These are phyloP conservation scores for Mechanitis messenoides DNA, from an alignment of 2,888 invertebrate species.

Conservation along the genomic window DNA sequence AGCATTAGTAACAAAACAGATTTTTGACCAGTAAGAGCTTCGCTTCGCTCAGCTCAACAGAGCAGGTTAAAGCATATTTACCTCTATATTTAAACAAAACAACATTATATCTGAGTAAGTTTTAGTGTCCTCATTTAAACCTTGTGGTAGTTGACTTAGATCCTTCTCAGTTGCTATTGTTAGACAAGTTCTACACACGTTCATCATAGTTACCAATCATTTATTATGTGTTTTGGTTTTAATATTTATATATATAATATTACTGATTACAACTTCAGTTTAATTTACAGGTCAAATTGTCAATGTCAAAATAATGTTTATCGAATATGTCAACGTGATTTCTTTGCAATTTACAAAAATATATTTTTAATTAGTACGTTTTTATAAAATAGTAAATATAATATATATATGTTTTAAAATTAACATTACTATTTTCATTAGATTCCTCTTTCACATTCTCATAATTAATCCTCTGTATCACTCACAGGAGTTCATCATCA, in stretches of 20 bases:
- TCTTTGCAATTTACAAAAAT: no score
- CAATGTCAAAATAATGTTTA: neutral
- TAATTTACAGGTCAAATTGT: conserved; percentile 8
- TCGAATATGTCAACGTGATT: no score
- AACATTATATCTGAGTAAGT: conserved; percentile 43
- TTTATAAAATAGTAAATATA: no score
- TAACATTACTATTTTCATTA: conserved; percentile 43
- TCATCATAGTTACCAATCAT: conserved; percentile 8
- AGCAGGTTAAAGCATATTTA: conserved; percentile 26
- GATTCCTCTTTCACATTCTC: conserved; percentile 39
- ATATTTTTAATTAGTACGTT: no score
- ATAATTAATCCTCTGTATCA: conserved; percentile 43
- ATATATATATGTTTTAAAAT: neutral
- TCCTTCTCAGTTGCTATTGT: conserved; percentile 39
- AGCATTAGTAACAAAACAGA: no score
- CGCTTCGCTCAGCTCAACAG: no score
- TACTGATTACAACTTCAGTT: neutral
- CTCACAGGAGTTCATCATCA: conserved; percentile 58
- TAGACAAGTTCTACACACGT: conserved; percentile 52
- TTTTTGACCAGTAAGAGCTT: no score
- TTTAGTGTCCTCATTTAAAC: conserved; percentile 32
- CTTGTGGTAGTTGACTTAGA: conserved; percentile 37
- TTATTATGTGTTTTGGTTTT: no score
- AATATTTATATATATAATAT: neutral
- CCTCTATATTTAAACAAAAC: conserved; percentile 58